Evolutionary conservation across 2,113 vertebrate genomes (phyloP).

Genomic region (Lagopus muta): DNA sequence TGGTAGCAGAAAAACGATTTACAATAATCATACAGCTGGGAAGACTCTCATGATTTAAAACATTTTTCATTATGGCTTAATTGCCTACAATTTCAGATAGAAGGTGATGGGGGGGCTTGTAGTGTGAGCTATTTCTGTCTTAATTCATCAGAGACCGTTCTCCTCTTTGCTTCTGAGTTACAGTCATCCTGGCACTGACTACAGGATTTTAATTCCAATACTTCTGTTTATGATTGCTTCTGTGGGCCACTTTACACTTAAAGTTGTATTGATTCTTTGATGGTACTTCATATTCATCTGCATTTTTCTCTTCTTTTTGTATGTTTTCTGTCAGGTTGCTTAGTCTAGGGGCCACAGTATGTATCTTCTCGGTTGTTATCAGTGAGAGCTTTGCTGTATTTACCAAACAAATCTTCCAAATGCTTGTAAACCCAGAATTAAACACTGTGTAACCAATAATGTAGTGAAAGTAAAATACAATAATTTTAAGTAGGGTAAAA

Average conservation of each 20-base stretch:
- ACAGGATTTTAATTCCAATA: conserved; percentile 2
- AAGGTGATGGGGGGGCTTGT: neutral
- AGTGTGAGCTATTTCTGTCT: neutral
- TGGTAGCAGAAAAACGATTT: conserved; percentile 33
- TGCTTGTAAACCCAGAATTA: neutral
- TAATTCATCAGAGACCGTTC: neutral
- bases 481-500: neutral
- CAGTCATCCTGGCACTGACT: neutral
- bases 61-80: neutral
- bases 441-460: neutral
- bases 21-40: conserved; percentile 16
- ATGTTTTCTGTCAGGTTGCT: neutral
- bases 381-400: neutral
- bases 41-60: neutral
- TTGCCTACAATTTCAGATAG: conserved; percentile 3
- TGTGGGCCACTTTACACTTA: neutral
- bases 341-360: neutral
- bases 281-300: neutral
- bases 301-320: neutral
- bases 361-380: neutral
- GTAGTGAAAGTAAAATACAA: neutral
- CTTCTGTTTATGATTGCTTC: neutral
- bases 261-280: neutral
- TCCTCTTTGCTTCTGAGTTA: neutral
- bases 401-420: neutral